These are phyloP conservation scores for Chionis minor DNA, from an alignment of 2,113 vertebrate species.

Conservation along the genomic window DNA sequence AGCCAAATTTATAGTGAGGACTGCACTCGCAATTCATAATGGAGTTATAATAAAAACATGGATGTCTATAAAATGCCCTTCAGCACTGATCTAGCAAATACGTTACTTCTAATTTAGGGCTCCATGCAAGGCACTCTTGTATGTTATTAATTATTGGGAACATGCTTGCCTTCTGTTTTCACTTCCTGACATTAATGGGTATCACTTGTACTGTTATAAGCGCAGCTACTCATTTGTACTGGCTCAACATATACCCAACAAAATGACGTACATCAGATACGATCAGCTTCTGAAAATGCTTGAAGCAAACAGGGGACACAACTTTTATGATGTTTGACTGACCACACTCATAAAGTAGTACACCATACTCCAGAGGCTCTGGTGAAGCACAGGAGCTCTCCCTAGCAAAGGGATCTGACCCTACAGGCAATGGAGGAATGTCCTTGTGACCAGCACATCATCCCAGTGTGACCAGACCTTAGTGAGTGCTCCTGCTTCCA, in stretches of 20 bases:
- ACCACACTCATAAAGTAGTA: not conserved
- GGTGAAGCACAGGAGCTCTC: not conserved
- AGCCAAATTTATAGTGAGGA: not conserved
- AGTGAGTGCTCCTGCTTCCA: not conserved
- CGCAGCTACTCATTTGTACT: not conserved
- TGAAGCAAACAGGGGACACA: not conserved
- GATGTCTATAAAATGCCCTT: not conserved
- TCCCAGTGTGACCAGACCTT: not conserved
- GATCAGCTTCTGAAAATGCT: not conserved
- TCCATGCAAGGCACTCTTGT: not conserved
- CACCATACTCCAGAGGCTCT: not conserved
- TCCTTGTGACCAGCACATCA: not conserved
- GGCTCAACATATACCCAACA: not conserved
- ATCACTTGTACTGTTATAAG: not conserved
- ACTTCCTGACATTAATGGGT: not conserved
- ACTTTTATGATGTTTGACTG: not conserved
- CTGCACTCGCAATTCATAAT: not conserved
- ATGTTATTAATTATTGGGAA: not conserved
- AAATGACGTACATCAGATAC: not conserved
- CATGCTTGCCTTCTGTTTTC: not conserved
- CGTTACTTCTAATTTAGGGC: not conserved
- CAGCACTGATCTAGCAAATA: not conserved
- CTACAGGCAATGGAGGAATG: accelerated
- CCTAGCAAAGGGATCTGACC: not conserved
- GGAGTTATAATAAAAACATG: not conserved